A percentile compares a stretch with the other conserved stretches of the same genome.
Conservation (phyloP, 2,113 vertebrate species). For the Xerus inauris region DNA sequence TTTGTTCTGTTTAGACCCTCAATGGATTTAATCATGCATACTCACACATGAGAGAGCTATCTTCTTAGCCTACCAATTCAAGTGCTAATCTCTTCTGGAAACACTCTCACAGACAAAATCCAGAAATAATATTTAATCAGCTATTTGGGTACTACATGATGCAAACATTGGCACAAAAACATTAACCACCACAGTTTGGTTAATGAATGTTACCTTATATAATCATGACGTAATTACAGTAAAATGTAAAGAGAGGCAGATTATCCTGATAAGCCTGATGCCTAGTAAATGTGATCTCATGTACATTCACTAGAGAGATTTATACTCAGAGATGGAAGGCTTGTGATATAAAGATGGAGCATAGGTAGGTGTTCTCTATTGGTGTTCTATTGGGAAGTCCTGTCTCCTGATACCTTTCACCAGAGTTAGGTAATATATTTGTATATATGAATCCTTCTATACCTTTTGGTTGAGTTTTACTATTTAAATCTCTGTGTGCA, state of each 20-base stretch:
- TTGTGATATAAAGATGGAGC: background rate
- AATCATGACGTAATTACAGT: background rate
- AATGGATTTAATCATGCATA: background rate
- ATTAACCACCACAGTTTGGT: no score
- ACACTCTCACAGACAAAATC: background rate
- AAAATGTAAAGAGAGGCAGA: background rate
- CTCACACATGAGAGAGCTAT: rapidly evolving
- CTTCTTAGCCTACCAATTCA: background rate
- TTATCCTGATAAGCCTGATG: background rate
- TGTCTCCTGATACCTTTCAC: background rate
- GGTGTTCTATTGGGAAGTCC: background rate
- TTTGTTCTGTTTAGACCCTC: background rate
- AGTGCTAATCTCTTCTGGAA: background rate
- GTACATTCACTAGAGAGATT: background rate
- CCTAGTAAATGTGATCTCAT: background rate
- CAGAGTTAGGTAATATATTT: background rate
- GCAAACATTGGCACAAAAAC: background rate
- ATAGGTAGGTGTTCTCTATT: background rate
- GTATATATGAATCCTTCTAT: background rate
- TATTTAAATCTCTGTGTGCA: background rate
- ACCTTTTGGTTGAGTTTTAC: no score
- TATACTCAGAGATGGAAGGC: background rate
- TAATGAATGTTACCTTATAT: background rate
- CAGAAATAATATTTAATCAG: background rate
- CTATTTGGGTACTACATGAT: background rate